Evolutionary conservation across 2,797 vertebrate genomes (phyloP).

Genomic region (Anas bernieri): DNA sequence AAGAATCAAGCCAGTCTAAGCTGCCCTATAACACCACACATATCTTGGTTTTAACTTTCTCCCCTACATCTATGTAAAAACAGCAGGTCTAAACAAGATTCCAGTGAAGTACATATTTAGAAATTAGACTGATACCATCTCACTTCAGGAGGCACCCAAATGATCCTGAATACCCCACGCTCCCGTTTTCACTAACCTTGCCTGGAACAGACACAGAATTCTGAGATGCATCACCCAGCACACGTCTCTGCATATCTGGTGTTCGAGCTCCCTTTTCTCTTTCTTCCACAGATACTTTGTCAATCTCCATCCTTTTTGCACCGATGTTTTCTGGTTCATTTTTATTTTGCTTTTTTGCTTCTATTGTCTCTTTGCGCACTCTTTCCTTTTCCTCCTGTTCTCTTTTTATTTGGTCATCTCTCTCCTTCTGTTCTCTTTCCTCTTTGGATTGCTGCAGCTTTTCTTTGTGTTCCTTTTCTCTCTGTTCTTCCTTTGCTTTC

Average conservation of each 20-base stretch:
- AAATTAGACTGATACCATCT: not conserved
- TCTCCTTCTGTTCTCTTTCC: slow-evolving; percentile 69
- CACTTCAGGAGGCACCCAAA: not conserved
- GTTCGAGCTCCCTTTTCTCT: slow-evolving; percentile 66
- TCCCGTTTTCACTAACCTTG: slow-evolving; percentile 72
- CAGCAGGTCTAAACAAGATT: not conserved
- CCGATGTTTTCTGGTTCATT: slow-evolving; percentile 67
- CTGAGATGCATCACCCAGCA: slow-evolving; percentile 29
- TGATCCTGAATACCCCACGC: not conserved
- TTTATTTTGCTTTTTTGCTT: slow-evolving; percentile 72
- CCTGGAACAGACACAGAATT: slow-evolving; percentile 11
- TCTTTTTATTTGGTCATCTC: slow-evolving; percentile 52
- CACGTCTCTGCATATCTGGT: slow-evolving; percentile 66
- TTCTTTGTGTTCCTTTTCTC: slow-evolving; percentile 66
- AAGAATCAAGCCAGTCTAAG: not conserved
- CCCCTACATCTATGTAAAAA: not conserved
- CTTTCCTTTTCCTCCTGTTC: slow-evolving; percentile 69
- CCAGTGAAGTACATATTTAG: not conserved
- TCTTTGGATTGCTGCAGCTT: slow-evolving; percentile 61
- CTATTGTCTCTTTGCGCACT: slow-evolving; percentile 62
- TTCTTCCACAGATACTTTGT: slow-evolving; percentile 56
- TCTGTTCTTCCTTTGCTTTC: slow-evolving; percentile 65
- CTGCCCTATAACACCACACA: not conserved
- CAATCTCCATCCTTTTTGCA: slow-evolving; percentile 63
- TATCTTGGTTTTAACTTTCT: not conserved